A percentile compares a stretch with the other conserved stretches of the same genome.
phyloP scores from a whole-genome alignment of 1,140 invertebrate species.

The Pachyrhynchus sulphureomaculatus region DNA sequence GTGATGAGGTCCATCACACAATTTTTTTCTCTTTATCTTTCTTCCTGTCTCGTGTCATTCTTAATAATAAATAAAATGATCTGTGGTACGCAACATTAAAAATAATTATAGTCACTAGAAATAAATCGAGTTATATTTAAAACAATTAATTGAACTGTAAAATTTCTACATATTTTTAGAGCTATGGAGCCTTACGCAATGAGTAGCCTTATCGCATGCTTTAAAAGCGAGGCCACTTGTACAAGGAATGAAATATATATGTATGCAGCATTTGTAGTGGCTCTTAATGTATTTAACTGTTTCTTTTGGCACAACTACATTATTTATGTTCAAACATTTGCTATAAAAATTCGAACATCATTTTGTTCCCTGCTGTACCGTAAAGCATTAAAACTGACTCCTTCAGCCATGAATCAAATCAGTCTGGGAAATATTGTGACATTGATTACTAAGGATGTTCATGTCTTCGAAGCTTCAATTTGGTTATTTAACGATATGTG shows the following conservation, averaged over 20 bases:
- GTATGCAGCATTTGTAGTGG: slow-evolving; percentile 16
- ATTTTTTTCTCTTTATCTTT: too few relatives aligned
- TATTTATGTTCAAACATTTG: slow-evolving; percentile 68
- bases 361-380: slow-evolving; percentile 79
- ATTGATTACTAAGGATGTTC: too few relatives aligned
- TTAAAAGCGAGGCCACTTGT: slow-evolving; percentile 50
- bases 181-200: too few relatives aligned
- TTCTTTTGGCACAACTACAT: slow-evolving; percentile 69
- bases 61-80: too few relatives aligned
- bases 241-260: slow-evolving; percentile 22
- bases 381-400: slow-evolving; percentile 74
- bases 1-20: too few relatives aligned
- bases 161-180: too few relatives aligned
- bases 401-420: slow-evolving; percentile 72
- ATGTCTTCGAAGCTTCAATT: slow-evolving; percentile 66
- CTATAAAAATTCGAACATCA: slow-evolving; percentile 78
- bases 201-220: too few relatives aligned
- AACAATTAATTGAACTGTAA: too few relatives aligned
- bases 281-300: background rate
- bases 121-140: too few relatives aligned
- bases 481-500: slow-evolving; percentile 74
- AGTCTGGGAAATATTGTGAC: slow-evolving; percentile 82
- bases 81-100: too few relatives aligned
- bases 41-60: too few relatives aligned
- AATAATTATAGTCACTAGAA: too few relatives aligned